Percentiles rank a stretch among this genome's conserved stretches.
These are phyloP conservation scores for Cyrtodaria siliqua DNA, from an alignment of 2,888 invertebrate genomes.

Conservation along the genomic window DNA sequence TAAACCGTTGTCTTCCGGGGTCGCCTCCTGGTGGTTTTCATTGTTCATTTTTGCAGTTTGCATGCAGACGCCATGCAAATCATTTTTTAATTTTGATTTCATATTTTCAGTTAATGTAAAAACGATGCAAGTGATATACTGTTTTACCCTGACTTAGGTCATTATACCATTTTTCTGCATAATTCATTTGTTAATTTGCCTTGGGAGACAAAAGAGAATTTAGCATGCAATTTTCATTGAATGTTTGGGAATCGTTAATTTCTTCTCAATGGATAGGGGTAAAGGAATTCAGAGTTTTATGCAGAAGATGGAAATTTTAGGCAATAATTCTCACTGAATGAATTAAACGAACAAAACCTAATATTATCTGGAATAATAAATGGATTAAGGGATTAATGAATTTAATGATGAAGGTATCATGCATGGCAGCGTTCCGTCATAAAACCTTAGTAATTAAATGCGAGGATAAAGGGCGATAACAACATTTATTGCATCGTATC, in stretches of 20 bases:
- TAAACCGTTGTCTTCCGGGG: too few species aligned
- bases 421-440: slow-evolving; percentile 15
- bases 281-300: background rate
- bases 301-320: background rate
- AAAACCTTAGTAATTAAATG: slow-evolving; percentile 10
- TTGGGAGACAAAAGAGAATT: slow-evolving; percentile 11
- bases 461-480: slow-evolving; percentile 28
- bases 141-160: too few species aligned
- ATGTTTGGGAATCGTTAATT: background rate
- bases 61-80: too few species aligned
- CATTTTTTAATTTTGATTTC: too few species aligned
- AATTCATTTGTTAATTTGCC: background rate
- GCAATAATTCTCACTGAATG: slow-evolving; percentile 5
- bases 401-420: slow-evolving; percentile 13
- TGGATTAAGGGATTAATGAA: slow-evolving; percentile 28
- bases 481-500: slow-evolving; percentile 11
- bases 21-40: too few species aligned
- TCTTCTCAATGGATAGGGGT: background rate
- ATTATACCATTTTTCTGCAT: too few species aligned
- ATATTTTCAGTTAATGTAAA: too few species aligned
- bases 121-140: too few species aligned
- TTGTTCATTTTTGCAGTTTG: too few species aligned
- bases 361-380: slow-evolving; percentile 13
- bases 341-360: slow-evolving; percentile 2
- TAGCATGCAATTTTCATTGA: background rate